Base-by-base conservation (phyloP, 2,888 invertebrate genomes). In the Leucoptera coffeella region DNA sequence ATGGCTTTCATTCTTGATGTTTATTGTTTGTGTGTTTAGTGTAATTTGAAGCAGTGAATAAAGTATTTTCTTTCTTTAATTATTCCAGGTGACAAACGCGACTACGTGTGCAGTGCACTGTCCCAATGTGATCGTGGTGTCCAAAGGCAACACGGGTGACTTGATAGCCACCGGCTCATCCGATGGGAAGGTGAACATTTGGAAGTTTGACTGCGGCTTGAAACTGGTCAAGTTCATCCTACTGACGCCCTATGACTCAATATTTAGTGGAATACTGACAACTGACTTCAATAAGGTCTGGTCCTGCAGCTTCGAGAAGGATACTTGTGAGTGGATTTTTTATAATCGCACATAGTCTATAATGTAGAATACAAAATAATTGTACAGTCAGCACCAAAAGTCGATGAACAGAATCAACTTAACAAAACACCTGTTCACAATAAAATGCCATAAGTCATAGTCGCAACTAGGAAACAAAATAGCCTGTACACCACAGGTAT, bases 181-280 rank as follows among this genome's bases (percentile, higher is more conserved):
- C 1, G 76, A 78, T 4, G 81, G 81, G 15, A 76, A 80, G 30
- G 77, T 93, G 35, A 84, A 82, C 35, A 77, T 94, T 15, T 93
- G 90, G 85, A 85, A 85, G 49, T 81, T 89, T 32, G 80, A 82
- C 34, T 82, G 85, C 29, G 85, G 88, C 41, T 69, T 89, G 24
- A 85, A 83, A 40, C 59, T 79, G 30, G 75, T 76, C 41, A 78
- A 80, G 45, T 76, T 74, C 37, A 76, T 81, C 35, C 56, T 57
- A 31, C 46, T 71, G 5, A 58, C 69, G 19, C 57, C 69, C 3
- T 65, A 67, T 32, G 71, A 72, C 41, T 67, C 72, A 14, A 65
- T 69, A 36, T 69, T 69, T 40, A 65, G 65, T 36, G 67, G 65
- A 1, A 56, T 69, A 33, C 43, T 69, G 27, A 40, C 57, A 19